These are phyloP conservation scores for Drosophila aff. DNA, from an alignment of 1,140 invertebrate genomes.

Conservation along the genomic window DNA sequence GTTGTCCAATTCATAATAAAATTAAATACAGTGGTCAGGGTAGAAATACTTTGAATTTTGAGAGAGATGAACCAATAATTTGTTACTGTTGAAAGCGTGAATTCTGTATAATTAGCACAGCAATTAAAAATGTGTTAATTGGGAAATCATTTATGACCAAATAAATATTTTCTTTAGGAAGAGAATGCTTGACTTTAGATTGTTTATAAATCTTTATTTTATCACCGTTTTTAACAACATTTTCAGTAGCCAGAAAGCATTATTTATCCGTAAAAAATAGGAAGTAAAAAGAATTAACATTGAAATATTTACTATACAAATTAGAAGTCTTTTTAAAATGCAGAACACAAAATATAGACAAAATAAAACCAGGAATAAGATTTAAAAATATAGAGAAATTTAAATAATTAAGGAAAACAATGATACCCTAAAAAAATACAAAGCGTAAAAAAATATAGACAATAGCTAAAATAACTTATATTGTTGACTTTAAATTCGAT, in stretches of 20 bases:
- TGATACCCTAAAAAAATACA: too few species aligned
- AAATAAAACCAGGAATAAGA: background rate
- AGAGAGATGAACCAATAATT: too few species aligned
- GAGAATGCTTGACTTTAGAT: background rate
- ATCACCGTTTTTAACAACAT: background rate
- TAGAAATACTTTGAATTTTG: background rate
- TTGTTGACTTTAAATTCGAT: too few species aligned
- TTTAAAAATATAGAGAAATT: too few species aligned
- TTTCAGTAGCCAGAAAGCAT: background rate
- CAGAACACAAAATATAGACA: background rate
- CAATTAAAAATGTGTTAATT: slow-evolving; percentile 12
- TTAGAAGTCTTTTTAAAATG: background rate
- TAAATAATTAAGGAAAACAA: too few species aligned
- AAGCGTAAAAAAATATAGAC: too few species aligned
- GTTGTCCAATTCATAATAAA: slow-evolving; percentile 28
- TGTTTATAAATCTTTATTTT: background rate
- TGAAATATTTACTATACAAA: background rate
- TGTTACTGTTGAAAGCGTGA: background rate
- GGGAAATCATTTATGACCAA: background rate
- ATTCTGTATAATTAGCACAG: slow-evolving; percentile 1
- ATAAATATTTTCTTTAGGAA: background rate
- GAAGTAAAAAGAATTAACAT: background rate
- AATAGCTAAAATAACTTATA: too few species aligned
- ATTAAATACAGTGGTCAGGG: slow-evolving; percentile 30
- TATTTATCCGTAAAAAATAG: background rate